phyloP scores from a whole-genome alignment of 2,888 invertebrate species.

The Drosophila silvestris region DNA sequence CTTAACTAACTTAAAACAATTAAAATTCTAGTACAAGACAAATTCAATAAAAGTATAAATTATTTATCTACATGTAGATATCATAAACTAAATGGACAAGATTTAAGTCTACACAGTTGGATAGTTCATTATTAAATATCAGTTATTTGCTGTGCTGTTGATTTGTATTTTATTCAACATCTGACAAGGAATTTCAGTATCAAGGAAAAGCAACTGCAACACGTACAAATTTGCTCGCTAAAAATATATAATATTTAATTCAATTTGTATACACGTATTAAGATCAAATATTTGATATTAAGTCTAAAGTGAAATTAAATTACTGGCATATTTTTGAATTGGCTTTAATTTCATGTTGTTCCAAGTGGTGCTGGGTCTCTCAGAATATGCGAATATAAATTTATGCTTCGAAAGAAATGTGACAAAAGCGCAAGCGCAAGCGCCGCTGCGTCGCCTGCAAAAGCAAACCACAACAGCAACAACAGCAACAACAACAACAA shows the following conservation, averaged over 20 bases:
- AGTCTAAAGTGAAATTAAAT: neutral
- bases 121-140: neutral
- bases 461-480: slow-evolving; percentile 49
- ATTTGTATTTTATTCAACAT: neutral
- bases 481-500: neutral
- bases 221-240: neutral
- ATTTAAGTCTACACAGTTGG: neutral
- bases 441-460: slow-evolving; percentile 60
- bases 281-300: neutral
- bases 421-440: slow-evolving; percentile 50
- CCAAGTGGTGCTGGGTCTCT: neutral
- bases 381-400: slow-evolving; percentile 19
- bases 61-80: neutral
- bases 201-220: neutral
- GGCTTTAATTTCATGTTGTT: neutral
- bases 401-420: slow-evolving; percentile 13
- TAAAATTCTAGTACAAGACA: neutral
- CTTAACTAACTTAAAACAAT: neutral
- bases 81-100: neutral
- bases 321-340: neutral
- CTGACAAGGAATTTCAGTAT: neutral
- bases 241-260: neutral
- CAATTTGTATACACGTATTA: neutral
- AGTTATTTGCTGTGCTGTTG: neutral
- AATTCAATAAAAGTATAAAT: neutral